Conservation (phyloP, 1,140 invertebrate species). For the Hestina assimilis region DNA sequence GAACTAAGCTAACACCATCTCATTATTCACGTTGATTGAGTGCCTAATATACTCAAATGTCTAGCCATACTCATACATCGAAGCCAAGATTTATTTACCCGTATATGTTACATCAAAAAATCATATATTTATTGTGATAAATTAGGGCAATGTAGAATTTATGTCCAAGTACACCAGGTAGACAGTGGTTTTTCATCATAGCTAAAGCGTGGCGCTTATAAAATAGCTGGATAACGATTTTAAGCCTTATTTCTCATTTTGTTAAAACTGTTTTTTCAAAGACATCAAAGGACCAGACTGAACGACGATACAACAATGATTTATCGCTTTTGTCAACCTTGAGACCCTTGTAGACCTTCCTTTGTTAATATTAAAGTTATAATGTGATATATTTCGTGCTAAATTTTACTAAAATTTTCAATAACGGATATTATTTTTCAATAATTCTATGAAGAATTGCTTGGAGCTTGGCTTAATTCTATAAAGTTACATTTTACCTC, state of each 20-base stretch:
- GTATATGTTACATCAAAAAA: conserved; percentile 23
- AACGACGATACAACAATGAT: conserved; percentile 16
- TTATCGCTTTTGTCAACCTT: conserved; percentile 25
- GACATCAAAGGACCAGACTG: neutral
- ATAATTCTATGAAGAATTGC: neutral
- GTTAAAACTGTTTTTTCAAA: neutral
- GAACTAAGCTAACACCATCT: no score
- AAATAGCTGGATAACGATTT: neutral
- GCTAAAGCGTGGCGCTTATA: neutral
- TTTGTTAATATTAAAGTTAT: conserved; percentile 24
- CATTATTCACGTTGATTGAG: no score
- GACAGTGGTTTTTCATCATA: conserved; percentile 23
- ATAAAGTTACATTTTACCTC: no score
- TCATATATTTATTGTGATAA: conserved; percentile 24
- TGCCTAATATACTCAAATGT: no score
- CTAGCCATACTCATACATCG: no score
- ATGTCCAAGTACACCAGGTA: conserved; percentile 22
- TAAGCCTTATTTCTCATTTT: neutral
- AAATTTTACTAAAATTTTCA: neutral
- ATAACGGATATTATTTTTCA: neutral
- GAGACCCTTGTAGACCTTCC: conserved; percentile 16
- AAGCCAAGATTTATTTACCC: neutral
- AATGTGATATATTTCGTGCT: conserved; percentile 12
- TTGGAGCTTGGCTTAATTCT: no score
- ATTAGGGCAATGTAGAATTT: conserved; percentile 24